Base-by-base conservation (phyloP, 2,113 vertebrate species). In the Semnornis frantzii region DNA sequence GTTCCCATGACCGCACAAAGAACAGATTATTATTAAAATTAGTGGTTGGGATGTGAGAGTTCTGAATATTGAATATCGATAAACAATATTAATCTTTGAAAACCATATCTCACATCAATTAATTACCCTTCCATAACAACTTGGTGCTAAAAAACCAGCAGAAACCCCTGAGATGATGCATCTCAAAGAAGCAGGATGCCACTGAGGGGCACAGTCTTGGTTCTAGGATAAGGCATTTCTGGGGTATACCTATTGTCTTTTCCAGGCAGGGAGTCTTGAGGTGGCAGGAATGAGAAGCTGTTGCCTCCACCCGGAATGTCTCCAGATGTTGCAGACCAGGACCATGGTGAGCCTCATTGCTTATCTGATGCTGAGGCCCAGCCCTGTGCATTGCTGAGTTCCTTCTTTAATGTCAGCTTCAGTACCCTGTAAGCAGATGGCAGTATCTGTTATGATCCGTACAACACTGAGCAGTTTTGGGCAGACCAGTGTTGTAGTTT, bases 371-470 rank as follows among this genome's bases (percentile, higher is more conserved):
- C 31, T 55, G 37, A 77, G 13, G 21, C 46, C 66, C 69, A 73
- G 14, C 33, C 21, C 18, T 17, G 12, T 9, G 30, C 14, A 42
- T 28, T 34, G 28, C 62, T 52, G 44, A 79, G 37, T 28, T 55
- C 39, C 39, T 57, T 82, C 20, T 12, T n/a, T n/a, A 69, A 5
- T 18, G 50, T 78, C 62, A 50, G 39, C 28, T 44, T 9, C 1
- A 48, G 48, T 10, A 25, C 2, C 4, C 21, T 25, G 27, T 1
- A 0, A 62, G 59, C 6, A 58, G 50, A 59, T 15, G 24, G 2
- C 71, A 37, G 50, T 7, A 21, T 34, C 31, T 85, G 15, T 46
- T 37, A 48, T 3, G 5, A 59, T 24, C 50, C 34, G 16, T 8
- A 48, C 20, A 82, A 20, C 13, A 14, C 21, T 4, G 7, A 30